A percentile compares a stretch with the other conserved stretches of the same genome.
These are phyloP conservation scores for Euspilapteryx auroguttella DNA, from an alignment of 2,888 invertebrate species.

Conservation along the genomic window DNA sequence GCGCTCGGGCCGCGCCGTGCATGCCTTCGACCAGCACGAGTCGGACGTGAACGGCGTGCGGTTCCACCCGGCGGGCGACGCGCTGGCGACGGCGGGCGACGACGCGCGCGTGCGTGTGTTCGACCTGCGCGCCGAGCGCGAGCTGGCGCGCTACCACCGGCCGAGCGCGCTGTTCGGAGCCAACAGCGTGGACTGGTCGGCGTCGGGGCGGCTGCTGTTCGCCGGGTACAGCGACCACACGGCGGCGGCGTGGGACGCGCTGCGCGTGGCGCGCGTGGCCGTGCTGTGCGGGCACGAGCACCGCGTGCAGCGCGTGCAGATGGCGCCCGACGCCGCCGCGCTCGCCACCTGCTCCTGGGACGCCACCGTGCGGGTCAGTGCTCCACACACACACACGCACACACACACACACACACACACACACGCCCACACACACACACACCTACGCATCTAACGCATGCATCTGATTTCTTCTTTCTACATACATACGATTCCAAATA, in stretches of 20 bases:
- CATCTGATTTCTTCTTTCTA: neutral
- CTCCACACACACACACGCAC: neutral
- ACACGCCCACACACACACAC: too few species aligned
- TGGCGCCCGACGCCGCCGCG: constrained; percentile 43
- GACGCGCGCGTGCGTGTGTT: constrained; percentile 94
- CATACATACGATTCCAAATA: too few species aligned
- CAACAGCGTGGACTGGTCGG: constrained; percentile 96
- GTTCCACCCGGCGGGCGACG: constrained; percentile 99
- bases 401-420: neutral
- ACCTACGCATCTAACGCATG: neutral
- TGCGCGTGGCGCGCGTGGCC: constrained; percentile 58
- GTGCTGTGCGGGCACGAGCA: constrained; percentile 68
- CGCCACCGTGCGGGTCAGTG: constrained; percentile 1
- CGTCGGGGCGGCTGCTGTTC: constrained; percentile 92
- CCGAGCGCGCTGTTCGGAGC: constrained; percentile 80
- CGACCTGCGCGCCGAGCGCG: constrained; percentile 96
- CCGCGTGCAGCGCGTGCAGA: constrained; percentile 29
- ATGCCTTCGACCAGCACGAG: constrained; percentile 97
- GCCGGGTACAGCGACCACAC: constrained; percentile 99
- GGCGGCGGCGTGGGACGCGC: constrained; percentile 60
- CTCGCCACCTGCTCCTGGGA: constrained; percentile 6
- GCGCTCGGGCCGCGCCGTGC: constrained; percentile 96
- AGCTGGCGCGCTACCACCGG: constrained; percentile 70
- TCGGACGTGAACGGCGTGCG: constrained; percentile 98
- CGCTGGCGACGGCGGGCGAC: constrained; percentile 97